Evolutionary conservation across 2,888 invertebrate species (phyloP), one percentile per base, ranked within the genome.

Genomic region (Leptinotarsa rubiginosa): DNA sequence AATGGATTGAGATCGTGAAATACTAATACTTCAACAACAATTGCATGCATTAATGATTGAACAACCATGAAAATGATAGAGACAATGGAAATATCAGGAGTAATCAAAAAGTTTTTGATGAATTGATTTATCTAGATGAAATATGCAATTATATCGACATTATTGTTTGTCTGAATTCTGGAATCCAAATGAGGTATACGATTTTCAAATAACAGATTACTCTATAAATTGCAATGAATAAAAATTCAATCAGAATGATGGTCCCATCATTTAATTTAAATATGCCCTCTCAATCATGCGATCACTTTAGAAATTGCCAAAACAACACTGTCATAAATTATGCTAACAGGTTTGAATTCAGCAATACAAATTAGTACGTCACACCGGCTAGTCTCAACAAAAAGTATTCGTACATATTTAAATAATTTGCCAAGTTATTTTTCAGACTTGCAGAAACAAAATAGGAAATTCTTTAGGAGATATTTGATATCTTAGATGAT

Each of bases 161-260:
- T 22, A 52, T 66, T 25, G 31, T 66, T 31, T 66, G 12, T 66
- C 50, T n/a, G 66, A 66, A 50, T 49, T 25, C 15, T 66, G 66
- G 66, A 66, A 16, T 66, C 15, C 50, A 15, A 31, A 66, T 66
- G 66, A 16, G 16, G 50, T 49, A 22, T 20, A 13, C 31, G n/a
- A 66, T 50, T 66, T 66, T 50, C 50, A 13, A 22, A 66, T 66
- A 4, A 15, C 10, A n/a, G 52, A 67, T n/a, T 67, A 67, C 25
- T n/a, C 25, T 12, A 22, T 16, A 7, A 22, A 67, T 50, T 52
- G 25, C 18, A 67, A 50, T 65, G 20, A 22, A 22, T 47, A n/a
- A 65, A 65, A 65, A 49, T 47, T 20, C 20, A 65, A 47, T 47
- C 66, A 50, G n/a, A 66, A 67, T 16, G 66, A 67, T 67, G 66